Base-by-base conservation (phyloP, 2,113 vertebrate species). In the Xiphophorus hellerii region DNA sequence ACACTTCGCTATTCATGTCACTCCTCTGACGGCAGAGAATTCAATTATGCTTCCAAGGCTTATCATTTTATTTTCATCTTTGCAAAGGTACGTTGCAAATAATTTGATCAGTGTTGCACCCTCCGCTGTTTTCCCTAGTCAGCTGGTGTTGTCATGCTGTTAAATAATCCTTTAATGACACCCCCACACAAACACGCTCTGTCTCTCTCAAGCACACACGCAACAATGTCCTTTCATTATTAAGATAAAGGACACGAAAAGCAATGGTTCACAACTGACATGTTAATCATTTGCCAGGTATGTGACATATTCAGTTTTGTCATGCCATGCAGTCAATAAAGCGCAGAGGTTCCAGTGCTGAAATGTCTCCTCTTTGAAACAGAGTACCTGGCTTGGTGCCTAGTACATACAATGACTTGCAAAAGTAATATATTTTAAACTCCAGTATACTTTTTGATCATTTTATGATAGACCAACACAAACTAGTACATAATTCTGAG, bases 81-180 rank as follows among this genome's bases (percentile, higher is more conserved):
- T 51, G 14, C 62, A 51, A 74, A 67, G 65, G 77, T 76, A 71
- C 54, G 33, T 44, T 33, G 69, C 54, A 0, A 1, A 12, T 70
- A 80, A 78, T 78, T 78, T 48, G 44, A 84, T 81, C 74, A 77
- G 65, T 30, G 28, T 29, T 48, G n/a, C 11, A 27, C 75, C 70
- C 33, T 31, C 66, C 70, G 73, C 31, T 33, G 28, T 77, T 44
- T 79, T 71, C 28, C 61, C 39, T 69, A 76, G 58, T 60, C 54
- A 66, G 73, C 74, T 81, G 62, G 74, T 74, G 66, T 37, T 72
- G 63, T 65, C 76, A 64, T 66, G 69, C 29, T 76, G 62, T 80
- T 81, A 76, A 69, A 79, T 80, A 79, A 89, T 68, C 66, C 35
- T 63, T 75, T 63, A 75, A 51, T 69, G 62, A 71, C 61, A 51